Base-by-base conservation (phyloP, 2,113 vertebrate genomes). In the Cynoglossus semilaevis region DNA sequence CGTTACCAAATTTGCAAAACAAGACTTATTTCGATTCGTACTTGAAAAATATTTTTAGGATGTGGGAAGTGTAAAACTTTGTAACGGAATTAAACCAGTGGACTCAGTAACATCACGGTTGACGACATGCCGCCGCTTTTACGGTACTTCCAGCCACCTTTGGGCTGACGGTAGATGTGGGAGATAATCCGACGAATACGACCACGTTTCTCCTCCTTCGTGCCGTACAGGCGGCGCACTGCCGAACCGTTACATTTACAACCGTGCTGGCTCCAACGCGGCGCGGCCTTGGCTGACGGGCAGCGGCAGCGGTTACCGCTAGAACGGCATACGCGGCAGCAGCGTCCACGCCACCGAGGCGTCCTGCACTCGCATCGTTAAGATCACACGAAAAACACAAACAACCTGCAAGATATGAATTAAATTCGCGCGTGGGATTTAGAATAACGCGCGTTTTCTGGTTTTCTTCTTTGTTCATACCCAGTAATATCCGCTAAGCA, bases 281-380 rank as follows among this genome's bases (percentile, higher is more conserved):
- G 45, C 75, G 81, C 79, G 81, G 83, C 83, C 85, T 82, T 53
- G 43, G 75, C 60, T 54, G 34, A 62, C 57, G 38, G 57, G 58
- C 59, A 0, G 74, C 74, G 70, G 19, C 74, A 67, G 19, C 65
- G 57, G 72, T 69, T 82, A 81, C 86, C 84, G 86, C 86, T 82
- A 83, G 61, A 77, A 78, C 80, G 76, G 78, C 45, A 17, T 76
- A 69, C 74, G 80, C 80, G 38, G 56, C 61, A 45, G 42, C 61
- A 47, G 42, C 69, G 40, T 11, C 34, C 1, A 19, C 63, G 29
- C 34, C 35, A 41, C 45, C 10, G 12, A 7, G 7, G 14, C 42
- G 15, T n/a, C 49, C 45, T 14, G 52, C 5, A 14, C n/a, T 1
- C n/a, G 40, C 19, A 49, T 49, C 34, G 8, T 36, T 51, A 59